These are phyloP conservation scores for Oreochromis tanganicae DNA, from an alignment of 2,113 vertebrate species.

Conservation along the genomic window DNA sequence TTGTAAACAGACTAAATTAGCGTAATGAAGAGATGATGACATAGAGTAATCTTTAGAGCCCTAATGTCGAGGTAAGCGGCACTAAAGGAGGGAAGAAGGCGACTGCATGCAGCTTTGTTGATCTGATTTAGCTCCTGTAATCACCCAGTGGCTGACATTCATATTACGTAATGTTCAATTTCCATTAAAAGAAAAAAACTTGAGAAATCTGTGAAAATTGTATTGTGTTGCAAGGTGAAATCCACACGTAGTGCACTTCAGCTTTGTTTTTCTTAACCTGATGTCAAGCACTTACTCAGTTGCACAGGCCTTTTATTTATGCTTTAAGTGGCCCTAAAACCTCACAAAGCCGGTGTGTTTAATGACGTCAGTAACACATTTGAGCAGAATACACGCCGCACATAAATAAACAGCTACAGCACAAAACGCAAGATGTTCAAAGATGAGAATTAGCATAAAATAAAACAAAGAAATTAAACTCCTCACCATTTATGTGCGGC, in stretches of 20 bases:
- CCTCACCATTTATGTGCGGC: background rate
- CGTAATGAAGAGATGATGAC: background rate
- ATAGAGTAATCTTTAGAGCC: background rate
- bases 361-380: background rate
- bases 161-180: background rate
- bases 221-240: background rate
- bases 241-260: background rate
- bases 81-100: background rate
- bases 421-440: background rate
- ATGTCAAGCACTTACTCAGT: background rate
- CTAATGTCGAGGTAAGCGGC: background rate
- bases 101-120: background rate
- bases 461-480: background rate
- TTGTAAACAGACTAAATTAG: background rate
- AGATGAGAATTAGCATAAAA: slow-evolving; percentile 22
- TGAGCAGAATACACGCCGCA: background rate
- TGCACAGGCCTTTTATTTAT: background rate
- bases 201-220: background rate
- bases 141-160: background rate
- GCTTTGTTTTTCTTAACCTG: background rate
- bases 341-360: background rate
- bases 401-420: background rate
- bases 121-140: background rate
- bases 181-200: background rate
- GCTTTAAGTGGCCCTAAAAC: background rate